Conservation (phyloP, 1,140 invertebrate genomes). For the Drosophila mojavensis region DNA sequence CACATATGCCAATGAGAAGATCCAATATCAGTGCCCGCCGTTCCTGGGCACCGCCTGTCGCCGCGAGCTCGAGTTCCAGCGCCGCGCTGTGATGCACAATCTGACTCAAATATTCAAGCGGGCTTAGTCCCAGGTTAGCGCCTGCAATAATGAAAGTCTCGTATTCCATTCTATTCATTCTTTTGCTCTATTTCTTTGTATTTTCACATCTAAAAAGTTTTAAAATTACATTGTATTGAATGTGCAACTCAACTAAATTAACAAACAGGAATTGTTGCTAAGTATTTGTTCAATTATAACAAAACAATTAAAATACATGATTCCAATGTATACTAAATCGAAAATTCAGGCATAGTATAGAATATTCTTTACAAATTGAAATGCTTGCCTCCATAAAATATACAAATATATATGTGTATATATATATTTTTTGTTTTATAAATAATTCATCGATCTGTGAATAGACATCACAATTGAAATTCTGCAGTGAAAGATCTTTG, state of each 20-base stretch:
- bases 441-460: background rate
- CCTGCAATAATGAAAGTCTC: background rate
- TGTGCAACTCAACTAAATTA: slow-evolving; percentile 56
- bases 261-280: slow-evolving; percentile 40
- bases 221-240: slow-evolving; percentile 22
- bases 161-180: background rate
- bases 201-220: slow-evolving; percentile 25
- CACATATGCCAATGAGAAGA: slow-evolving; percentile 86
- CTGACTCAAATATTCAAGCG: slow-evolving; percentile 85
- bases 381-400: background rate
- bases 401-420: background rate
- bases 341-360: background rate
- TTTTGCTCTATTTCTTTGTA: slow-evolving; percentile 31
- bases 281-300: slow-evolving; percentile 36
- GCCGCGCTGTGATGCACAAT: slow-evolving; percentile 87
- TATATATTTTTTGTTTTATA: background rate
- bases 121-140: slow-evolving; percentile 11
- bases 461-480: background rate
- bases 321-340: background rate
- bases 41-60: slow-evolving; percentile 86
- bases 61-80: slow-evolving; percentile 87
- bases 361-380: background rate
- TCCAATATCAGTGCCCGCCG: slow-evolving; percentile 88
- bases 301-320: slow-evolving; percentile 22
- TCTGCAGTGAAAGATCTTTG: background rate